Percentiles rank a stretch among this genome's conserved stretches.
These are phyloP conservation scores for Puntigrus tetrazona DNA, from an alignment of 2,113 vertebrate genomes.

Conservation along the genomic window DNA sequence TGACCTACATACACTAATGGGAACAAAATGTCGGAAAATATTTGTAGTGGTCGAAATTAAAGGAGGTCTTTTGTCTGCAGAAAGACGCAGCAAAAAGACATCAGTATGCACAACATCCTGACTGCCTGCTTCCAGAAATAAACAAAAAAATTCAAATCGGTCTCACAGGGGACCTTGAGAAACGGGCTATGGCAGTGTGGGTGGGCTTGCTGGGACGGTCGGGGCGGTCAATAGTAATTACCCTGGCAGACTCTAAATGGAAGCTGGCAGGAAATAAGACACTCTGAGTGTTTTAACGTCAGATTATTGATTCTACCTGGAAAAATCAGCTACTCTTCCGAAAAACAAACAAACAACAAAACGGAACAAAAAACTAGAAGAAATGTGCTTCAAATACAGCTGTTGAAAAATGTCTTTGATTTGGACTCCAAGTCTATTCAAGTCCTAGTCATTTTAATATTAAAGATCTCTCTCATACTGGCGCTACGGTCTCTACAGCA, in stretches of 20 bases:
- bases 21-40: neutral
- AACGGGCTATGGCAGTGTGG: neutral
- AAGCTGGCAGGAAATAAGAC: conserved; percentile 18
- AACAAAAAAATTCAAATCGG: conserved; percentile 18
- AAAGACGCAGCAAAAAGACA: conserved; percentile 1
- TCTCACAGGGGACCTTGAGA: conserved; percentile 5
- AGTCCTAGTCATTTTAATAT: neutral
- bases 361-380: neutral
- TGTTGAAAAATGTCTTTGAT: neutral
- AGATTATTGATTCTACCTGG: conserved; percentile 19
- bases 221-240: conserved; percentile 2
- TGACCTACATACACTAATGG: conserved; percentile 3
- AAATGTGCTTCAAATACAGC: neutral
- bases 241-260: conserved; percentile 3
- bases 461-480: conserved; percentile 8
- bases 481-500: conserved; percentile 42
- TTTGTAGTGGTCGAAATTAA: conserved; percentile 11
- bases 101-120: conserved; percentile 28
- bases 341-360: too few species aligned
- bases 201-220: conserved; percentile 21
- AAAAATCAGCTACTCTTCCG: neutral
- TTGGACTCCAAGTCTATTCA: neutral
- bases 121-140: conserved; percentile 34
- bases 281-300: neutral
- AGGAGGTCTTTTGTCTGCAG: conserved; percentile 18